These are phyloP conservation scores for Megaptera novaeangliae DNA, from an alignment of 2,113 vertebrate genomes.

Conservation along the genomic window DNA sequence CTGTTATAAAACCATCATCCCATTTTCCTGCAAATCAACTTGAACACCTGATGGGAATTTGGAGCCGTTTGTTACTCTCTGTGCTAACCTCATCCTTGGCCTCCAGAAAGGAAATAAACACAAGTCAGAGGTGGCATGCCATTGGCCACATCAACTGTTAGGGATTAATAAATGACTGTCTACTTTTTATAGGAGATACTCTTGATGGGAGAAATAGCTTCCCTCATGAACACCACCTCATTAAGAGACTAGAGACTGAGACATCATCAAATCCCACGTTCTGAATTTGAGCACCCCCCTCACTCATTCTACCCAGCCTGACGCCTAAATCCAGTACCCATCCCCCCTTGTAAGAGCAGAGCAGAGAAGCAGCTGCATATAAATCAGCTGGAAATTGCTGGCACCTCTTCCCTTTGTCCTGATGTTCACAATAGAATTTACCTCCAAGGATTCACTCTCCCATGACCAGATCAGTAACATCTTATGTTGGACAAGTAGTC, in stretches of 20 bases:
- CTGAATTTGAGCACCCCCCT: not conserved
- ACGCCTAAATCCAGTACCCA: not conserved
- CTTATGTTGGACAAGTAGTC: not conserved
- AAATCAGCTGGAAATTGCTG: not conserved
- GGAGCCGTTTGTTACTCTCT: constrained; percentile 58
- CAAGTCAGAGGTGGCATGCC: constrained; percentile 33
- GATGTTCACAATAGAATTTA: not conserved
- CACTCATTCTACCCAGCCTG: not conserved
- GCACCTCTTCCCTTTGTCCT: not conserved
- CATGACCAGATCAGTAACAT: not conserved
- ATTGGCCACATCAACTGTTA: not conserved
- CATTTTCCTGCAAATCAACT: constrained; percentile 70
- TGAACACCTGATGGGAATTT: constrained; percentile 70
- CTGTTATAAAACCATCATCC: constrained; percentile 83
- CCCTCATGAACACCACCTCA: not conserved
- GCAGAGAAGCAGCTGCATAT: not conserved
- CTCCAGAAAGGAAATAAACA: constrained; percentile 62
- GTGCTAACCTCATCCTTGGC: constrained; percentile 60
- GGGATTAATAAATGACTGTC: not conserved
- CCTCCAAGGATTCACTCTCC: not conserved
- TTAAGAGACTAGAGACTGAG: not conserved
- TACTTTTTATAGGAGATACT: not conserved
- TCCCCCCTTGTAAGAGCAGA: not conserved
- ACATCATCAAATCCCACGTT: not conserved
- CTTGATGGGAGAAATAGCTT: not conserved